Percentiles rank a stretch among this genome's conserved stretches.
Evolutionary conservation across 2,113 vertebrate genomes (phyloP).

Genomic region (Phocoena sinus): DNA sequence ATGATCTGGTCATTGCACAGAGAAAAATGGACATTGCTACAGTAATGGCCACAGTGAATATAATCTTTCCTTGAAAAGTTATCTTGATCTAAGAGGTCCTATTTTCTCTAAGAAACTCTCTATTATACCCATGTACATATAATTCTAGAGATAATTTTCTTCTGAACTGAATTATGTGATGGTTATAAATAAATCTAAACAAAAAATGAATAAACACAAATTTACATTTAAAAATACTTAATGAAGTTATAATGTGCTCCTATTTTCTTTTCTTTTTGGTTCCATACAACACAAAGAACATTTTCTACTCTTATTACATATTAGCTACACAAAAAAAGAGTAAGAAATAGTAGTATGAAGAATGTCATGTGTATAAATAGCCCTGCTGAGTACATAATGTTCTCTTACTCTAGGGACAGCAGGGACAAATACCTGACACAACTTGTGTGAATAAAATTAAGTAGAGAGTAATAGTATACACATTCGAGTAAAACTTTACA

Average conservation of each 20-base stretch:
- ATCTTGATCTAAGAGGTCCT: neutral
- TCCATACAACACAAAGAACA: slow-evolving; percentile 21
- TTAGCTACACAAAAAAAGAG: slow-evolving; percentile 42
- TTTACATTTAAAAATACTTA: neutral
- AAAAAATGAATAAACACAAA: neutral
- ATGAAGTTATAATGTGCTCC: neutral
- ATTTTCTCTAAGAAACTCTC: slow-evolving; percentile 9
- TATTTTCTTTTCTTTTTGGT: neutral
- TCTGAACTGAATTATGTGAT: slow-evolving; percentile 33
- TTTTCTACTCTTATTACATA: slow-evolving; percentile 46
- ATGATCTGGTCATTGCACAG: neutral
- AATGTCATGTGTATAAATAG: slow-evolving; percentile 71
- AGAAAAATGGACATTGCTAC: neutral
- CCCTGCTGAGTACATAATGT: slow-evolving; percentile 61
- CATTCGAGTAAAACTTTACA: slow-evolving; percentile 39
- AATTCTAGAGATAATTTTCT: neutral
- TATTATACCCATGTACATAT: neutral
- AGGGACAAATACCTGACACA: slow-evolving; percentile 44
- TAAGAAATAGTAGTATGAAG: slow-evolving; percentile 53
- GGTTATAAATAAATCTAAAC: slow-evolving; percentile 9
- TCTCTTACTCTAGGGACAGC: slow-evolving; percentile 36
- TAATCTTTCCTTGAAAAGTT: neutral
- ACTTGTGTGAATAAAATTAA: slow-evolving; percentile 45
- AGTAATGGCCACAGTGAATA: neutral
- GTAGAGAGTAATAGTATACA: neutral